Conservation (phyloP, 1,140 invertebrate genomes). For the Drosophila sechellia region DNA sequence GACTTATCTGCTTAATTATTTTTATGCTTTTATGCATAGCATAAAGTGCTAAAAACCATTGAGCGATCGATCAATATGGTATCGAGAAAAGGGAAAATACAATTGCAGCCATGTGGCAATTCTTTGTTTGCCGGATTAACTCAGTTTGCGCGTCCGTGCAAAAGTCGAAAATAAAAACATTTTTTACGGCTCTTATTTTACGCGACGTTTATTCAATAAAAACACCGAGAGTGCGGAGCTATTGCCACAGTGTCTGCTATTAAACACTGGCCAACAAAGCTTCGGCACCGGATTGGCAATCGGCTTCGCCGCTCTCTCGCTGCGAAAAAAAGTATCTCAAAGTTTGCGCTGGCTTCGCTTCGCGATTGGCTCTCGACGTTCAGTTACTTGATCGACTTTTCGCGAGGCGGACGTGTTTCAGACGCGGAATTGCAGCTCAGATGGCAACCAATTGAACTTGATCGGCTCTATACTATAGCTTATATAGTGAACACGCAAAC, state of each 20-base stretch:
- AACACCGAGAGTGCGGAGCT: slow-evolving; percentile 49
- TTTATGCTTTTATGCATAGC: slow-evolving; percentile 17
- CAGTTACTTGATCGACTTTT: slow-evolving; percentile 81
- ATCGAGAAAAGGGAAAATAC: slow-evolving; percentile 6
- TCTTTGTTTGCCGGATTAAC: slow-evolving; percentile 64
- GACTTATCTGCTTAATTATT: slow-evolving; percentile 17
- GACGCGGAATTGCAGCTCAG: slow-evolving; percentile 35
- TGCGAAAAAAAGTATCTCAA: slow-evolving; percentile 29
- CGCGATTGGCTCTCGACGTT: slow-evolving; percentile 37
- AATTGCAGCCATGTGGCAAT: slow-evolving; percentile 42
- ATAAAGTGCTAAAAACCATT: slow-evolving; percentile 71
- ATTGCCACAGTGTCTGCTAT: slow-evolving; percentile 44
- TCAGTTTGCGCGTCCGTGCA: slow-evolving; percentile 51
- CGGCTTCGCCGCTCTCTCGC: slow-evolving; percentile 4
- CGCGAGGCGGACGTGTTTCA: slow-evolving; percentile 75
- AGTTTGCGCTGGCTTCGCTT: slow-evolving; percentile 15
- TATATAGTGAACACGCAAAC: slow-evolving; percentile 52
- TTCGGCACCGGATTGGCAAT: slow-evolving; percentile 16
- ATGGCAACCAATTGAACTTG: slow-evolving; percentile 58
- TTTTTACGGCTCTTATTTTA: slow-evolving; percentile 58
- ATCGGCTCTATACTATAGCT: slow-evolving; percentile 54
- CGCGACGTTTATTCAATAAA: slow-evolving; percentile 73
- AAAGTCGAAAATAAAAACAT: slow-evolving; percentile 50
- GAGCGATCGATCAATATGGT: slow-evolving; percentile 55
- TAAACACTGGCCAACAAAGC: slow-evolving; percentile 62